phyloP scores from a whole-genome alignment of 2,113 vertebrate genomes.

The Sinocyclocheilus anshuiensis region DNA sequence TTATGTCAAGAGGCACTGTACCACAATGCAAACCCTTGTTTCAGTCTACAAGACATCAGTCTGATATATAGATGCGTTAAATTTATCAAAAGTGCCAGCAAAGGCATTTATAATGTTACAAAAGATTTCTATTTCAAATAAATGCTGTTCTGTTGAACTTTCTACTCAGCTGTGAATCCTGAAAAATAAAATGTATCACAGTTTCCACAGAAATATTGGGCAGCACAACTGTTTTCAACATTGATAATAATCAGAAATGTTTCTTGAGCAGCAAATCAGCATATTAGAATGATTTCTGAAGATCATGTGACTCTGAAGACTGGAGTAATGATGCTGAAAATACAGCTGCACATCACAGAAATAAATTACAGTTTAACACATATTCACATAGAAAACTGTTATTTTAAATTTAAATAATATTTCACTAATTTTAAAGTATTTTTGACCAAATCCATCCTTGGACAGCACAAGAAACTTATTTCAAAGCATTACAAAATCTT shows the following conservation, averaged over 20 bases:
- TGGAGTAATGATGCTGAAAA: background rate
- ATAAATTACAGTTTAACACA: background rate
- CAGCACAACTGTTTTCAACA: background rate
- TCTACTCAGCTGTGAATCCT: too few relatives aligned
- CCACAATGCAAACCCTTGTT: too few relatives aligned
- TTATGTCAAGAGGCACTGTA: too few relatives aligned
- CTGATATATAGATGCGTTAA: too few relatives aligned
- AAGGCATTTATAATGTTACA: background rate
- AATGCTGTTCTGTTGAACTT: background rate
- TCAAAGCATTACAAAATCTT: background rate
- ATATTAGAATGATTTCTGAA: background rate
- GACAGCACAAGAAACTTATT: background rate
- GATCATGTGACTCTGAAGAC: background rate
- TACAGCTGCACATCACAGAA: background rate
- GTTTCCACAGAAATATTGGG: too few relatives aligned
- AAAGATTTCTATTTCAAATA: background rate
- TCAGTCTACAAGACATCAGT: too few relatives aligned
- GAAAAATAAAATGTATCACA: too few relatives aligned
- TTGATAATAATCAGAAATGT: background rate
- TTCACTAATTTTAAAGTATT: background rate
- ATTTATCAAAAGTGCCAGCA: too few relatives aligned
- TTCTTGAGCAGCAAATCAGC: too few relatives aligned
- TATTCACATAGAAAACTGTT: background rate
- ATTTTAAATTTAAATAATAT: background rate
- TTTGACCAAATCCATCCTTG: background rate